These are phyloP conservation scores for Nasalis larvatus DNA, from an alignment of 2,113 vertebrate species.

Conservation along the genomic window DNA sequence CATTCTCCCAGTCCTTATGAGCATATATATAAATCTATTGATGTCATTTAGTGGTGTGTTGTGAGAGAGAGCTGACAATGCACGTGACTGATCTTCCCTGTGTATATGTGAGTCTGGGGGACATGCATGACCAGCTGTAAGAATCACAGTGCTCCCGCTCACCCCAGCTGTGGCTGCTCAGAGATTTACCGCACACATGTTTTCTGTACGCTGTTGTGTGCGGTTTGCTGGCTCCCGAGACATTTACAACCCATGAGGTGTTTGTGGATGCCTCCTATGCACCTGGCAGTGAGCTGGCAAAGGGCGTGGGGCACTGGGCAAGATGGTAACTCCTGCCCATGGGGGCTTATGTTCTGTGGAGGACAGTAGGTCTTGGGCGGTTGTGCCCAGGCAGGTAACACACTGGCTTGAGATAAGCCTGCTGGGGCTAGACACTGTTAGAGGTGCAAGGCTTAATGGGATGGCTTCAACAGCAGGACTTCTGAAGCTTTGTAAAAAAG, in stretches of 20 bases:
- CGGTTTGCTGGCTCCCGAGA: not conserved
- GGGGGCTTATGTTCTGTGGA: not conserved
- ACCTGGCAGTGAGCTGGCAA: not conserved
- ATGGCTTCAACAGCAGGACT: not conserved
- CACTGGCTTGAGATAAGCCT: not conserved
- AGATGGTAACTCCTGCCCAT: too few species aligned
- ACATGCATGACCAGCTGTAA: not conserved
- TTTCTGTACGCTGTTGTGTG: accelerated
- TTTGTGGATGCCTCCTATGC: not conserved
- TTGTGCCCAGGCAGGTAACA: not conserved
- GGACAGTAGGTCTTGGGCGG: not conserved
- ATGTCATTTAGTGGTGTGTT: not conserved
- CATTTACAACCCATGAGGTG: not conserved
- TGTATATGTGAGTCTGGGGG: not conserved
- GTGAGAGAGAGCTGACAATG: not conserved
- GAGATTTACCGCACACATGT: not conserved
- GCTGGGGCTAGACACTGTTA: not conserved
- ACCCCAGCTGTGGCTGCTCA: not conserved
- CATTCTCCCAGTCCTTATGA: not conserved
- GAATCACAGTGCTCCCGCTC: accelerated
- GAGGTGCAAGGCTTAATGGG: not conserved
- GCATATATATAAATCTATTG: not conserved
- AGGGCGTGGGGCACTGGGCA: not conserved
- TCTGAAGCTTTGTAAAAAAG: not conserved
- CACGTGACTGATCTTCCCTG: not conserved